Conservation (phyloP, 2,888 invertebrate genomes). For the Listrodromus nycthemerus region DNA sequence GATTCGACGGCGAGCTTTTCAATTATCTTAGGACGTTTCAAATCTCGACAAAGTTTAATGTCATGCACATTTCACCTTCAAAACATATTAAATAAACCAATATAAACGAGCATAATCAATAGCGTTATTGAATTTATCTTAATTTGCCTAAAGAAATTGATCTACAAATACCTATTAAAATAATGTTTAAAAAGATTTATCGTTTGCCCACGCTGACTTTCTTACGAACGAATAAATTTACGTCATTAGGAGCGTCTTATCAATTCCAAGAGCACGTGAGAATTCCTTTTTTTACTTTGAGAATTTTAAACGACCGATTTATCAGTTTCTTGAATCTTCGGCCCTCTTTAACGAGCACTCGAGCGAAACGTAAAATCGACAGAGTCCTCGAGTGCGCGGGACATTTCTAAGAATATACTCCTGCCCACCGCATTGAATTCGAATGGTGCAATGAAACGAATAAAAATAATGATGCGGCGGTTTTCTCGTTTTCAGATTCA, state of each 20-base stretch:
- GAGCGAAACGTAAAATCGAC: conserved; percentile 1
- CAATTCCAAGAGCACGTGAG: background rate
- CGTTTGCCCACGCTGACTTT: background rate
- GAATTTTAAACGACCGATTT: conserved; percentile 4
- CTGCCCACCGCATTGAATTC: conserved; percentile 15
- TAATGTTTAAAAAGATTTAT: too few species aligned
- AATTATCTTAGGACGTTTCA: too few species aligned
- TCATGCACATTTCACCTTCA: background rate
- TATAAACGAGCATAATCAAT: background rate
- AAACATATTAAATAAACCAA: background rate
- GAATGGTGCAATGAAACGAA: conserved; percentile 6
- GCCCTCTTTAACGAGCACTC: conserved; percentile 61
- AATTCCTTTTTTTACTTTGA: background rate
- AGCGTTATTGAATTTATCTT: background rate
- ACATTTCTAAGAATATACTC: background rate
- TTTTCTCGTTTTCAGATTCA: conserved; percentile 85
- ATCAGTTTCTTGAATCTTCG: conserved; percentile 3
- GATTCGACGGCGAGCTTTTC: too few species aligned
- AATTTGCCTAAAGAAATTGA: background rate
- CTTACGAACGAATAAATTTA: background rate
- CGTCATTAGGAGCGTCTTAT: background rate
- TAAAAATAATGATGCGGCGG: conserved; percentile 67
- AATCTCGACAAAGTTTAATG: too few species aligned
- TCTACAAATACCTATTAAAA: background rate
- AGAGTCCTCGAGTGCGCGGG: background rate